Evolutionary conservation across 2,113 vertebrate genomes (phyloP), one percentile per base, ranked within the genome.

Genomic region (Brachyhypopomus gauderio): DNA sequence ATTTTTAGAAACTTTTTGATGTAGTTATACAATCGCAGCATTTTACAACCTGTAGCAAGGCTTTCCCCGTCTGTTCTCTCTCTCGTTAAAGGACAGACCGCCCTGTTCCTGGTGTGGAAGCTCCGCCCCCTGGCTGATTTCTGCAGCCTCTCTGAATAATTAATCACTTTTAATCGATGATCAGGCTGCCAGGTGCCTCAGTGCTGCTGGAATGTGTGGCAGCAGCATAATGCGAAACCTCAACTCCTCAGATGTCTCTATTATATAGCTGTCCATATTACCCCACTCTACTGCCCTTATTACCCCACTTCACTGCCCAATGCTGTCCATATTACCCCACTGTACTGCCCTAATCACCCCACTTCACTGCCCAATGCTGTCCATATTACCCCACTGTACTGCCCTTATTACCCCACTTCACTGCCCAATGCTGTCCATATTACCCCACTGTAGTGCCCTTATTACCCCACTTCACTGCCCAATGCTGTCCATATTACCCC

Each of bases 121-220:
- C 79, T 75, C 72, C 75, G 52, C 72, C 58, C 66, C 67, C 52
- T 36, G 27, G 64, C 64, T 67, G 30, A 16, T 67, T 36, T 67
- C 62, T 58, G 72, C 79, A 75, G 79, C 48, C 34, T 58, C 23
- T 17, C 72, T 81, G 72, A 81, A 81, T 81, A 81, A 81, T 81
- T 75, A 81, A 81, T 81, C 38, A 30, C 3, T 75, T 66, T 81
- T 81, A 81, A 81, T 81, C 79, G 79, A 81, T 75, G 72, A 75
- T 59, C 72, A 48, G 64, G 72, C 62, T 75, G 79, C 72, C 72
- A 75, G 72, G 79, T 81, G 72, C 74, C 79, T 81, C 48, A 52
- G 58, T 75, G 63, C 79, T 58, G 55, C 78, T 20, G 62, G 58
- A 69, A 69, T 81, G 62, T 81, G 45, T 59, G 23, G 5, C 36